Evolutionary conservation across 1,140 invertebrate genomes (phyloP).

Genomic region (Drosophila lacteicornis): DNA sequence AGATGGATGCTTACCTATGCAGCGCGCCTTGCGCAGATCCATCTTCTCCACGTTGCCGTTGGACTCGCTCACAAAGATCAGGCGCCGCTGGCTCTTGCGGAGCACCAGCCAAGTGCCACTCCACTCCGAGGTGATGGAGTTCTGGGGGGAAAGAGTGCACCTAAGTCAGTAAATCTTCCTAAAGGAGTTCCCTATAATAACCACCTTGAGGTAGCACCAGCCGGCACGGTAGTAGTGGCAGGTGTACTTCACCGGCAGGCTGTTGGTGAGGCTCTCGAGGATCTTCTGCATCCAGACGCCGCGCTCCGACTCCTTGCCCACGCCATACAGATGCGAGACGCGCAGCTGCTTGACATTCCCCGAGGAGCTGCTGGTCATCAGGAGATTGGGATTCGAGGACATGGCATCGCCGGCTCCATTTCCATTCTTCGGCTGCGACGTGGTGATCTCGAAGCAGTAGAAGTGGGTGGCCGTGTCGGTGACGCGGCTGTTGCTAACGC

Average conservation of each 20-base stretch:
- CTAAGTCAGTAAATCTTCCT: background rate
- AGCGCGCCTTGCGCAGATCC: conserved; percentile 93
- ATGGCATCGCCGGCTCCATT: conserved; percentile 45
- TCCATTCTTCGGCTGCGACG: conserved; percentile 77
- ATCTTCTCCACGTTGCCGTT: conserved; percentile 87
- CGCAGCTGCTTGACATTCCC: conserved; percentile 77
- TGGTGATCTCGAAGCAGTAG: conserved; percentile 82
- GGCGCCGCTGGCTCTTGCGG: conserved; percentile 87
- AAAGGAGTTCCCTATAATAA: too few species aligned
- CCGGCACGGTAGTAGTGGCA: conserved; percentile 88
- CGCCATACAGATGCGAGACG: conserved; percentile 78
- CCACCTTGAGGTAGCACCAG: conserved; percentile 90
- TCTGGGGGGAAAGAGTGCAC: conserved; percentile 79
- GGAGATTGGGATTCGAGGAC: conserved; percentile 80
- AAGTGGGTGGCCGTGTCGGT: conserved; percentile 85
- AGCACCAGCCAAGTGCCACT: conserved; percentile 91
- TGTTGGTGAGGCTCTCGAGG: conserved; percentile 87
- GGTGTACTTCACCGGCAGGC: conserved; percentile 87
- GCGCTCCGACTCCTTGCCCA: conserved; percentile 80
- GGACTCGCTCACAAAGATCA: conserved; percentile 88
- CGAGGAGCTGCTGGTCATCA: conserved; percentile 73
- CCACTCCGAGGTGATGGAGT: conserved; percentile 89
- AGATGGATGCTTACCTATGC: conserved; percentile 87
- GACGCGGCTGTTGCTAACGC: conserved; percentile 87
- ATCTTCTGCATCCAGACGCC: conserved; percentile 89